Evolutionary conservation across 2,888 invertebrate genomes (phyloP).

Genomic region (Tinea pellionella): DNA sequence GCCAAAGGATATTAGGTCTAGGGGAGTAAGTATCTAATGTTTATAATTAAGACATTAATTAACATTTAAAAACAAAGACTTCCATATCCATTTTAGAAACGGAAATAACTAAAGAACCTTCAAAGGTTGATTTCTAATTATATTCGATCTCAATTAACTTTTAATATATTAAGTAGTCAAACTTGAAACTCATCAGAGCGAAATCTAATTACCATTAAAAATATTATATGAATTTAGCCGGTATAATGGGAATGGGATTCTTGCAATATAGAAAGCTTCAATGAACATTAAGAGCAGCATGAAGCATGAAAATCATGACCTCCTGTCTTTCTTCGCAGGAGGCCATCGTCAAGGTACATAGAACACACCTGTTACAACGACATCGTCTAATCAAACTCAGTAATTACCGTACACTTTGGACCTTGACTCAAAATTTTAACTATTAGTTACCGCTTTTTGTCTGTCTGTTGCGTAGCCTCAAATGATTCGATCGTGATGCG

Average conservation of each 20-base stretch:
- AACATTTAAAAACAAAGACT: background rate
- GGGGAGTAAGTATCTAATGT: too few relatives aligned
- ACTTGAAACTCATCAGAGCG: background rate
- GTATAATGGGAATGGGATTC: background rate
- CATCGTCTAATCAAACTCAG: constrained; percentile 17
- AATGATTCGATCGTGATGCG: background rate
- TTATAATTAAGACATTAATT: background rate
- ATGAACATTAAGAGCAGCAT: background rate
- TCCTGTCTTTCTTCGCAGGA: constrained; percentile 1
- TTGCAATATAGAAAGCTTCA: background rate
- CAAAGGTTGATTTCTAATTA: background rate
- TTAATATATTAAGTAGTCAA: background rate
- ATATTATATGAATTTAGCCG: background rate
- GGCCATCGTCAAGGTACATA: constrained; percentile 20
- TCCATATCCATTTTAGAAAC: background rate
- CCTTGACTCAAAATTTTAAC: constrained; percentile 25
- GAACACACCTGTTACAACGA: constrained; percentile 23
- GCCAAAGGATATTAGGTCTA: too few relatives aligned
- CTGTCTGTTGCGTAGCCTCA: constrained; percentile 12
- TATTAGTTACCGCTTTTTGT: constrained; percentile 23
- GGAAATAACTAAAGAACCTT: background rate
- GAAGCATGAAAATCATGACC: background rate
- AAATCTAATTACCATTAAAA: too few relatives aligned
- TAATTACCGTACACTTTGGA: constrained; percentile 17
- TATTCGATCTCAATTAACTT: background rate